These are phyloP conservation scores for Penaeus chinensis DNA, from an alignment of 1,140 invertebrate genomes.

Conservation along the genomic window DNA sequence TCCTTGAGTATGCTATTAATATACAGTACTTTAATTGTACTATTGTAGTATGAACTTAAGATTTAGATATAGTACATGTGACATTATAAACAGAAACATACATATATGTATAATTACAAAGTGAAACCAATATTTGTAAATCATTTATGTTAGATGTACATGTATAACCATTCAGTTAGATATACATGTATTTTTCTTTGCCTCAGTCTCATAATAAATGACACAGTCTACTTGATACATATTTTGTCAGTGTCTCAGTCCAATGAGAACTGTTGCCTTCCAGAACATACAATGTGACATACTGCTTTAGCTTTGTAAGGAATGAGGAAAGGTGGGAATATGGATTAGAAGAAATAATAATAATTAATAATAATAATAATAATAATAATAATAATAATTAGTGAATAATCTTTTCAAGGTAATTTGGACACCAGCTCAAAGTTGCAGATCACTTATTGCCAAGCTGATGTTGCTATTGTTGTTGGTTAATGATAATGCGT, in stretches of 20 bases:
- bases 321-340: conserved; percentile 1
- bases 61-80: conserved; percentile 21
- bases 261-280: conserved; percentile 26
- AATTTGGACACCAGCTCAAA: conserved; percentile 45
- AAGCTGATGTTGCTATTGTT: conserved; percentile 21
- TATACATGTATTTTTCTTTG: neutral
- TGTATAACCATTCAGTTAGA: conserved; percentile 3
- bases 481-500: conserved; percentile 41
- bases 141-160: conserved; percentile 1
- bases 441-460: conserved; percentile 16
- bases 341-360: neutral
- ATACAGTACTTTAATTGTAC: conserved; percentile 8
- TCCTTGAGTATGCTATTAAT: conserved; percentile 21
- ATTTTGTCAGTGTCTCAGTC: conserved; percentile 21
- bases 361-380: neutral
- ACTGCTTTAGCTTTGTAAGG: conserved; percentile 19
- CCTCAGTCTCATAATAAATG: neutral
- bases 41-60: neutral
- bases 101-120: conserved; percentile 18
- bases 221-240: neutral
- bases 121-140: conserved; percentile 17
- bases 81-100: conserved; percentile 20
- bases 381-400: conserved; percentile 3
- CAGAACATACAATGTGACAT: conserved; percentile 8
- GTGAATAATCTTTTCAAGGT: neutral